phyloP scores from a whole-genome alignment of 2,888 invertebrate species.

The Morpho achilles region DNA sequence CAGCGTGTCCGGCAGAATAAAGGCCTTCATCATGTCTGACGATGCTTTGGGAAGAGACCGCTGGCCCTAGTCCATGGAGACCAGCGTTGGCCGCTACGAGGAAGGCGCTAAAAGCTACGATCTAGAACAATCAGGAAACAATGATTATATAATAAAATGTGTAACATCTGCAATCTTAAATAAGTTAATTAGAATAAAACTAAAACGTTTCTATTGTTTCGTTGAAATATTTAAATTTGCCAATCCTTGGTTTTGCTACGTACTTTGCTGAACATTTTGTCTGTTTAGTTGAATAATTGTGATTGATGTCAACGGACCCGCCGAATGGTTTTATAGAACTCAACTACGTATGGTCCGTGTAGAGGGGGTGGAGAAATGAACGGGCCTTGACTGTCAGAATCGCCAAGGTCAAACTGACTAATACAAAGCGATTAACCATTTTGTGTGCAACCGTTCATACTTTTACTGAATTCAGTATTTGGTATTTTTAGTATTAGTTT shows the following conservation, averaged over 20 bases:
- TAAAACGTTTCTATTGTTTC: too few species aligned
- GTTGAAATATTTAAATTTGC: not conserved
- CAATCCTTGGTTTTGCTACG: conserved; percentile 30
- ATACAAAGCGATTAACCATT: conserved; percentile 36
- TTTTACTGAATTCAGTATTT: not conserved
- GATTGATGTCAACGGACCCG: conserved; percentile 53
- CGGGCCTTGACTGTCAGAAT: conserved; percentile 47
- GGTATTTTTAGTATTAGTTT: too few species aligned
- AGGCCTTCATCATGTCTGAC: conserved; percentile 44
- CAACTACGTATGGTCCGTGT: conserved; percentile 30
- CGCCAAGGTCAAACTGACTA: conserved; percentile 44
- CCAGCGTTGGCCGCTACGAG: conserved; percentile 58
- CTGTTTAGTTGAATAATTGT: conserved; percentile 47
- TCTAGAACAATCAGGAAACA: conserved; percentile 31
- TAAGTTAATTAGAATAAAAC: too few species aligned
- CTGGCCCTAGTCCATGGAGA: conserved; percentile 39
- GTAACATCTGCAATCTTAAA: too few species aligned
- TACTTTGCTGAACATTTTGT: conserved; percentile 63
- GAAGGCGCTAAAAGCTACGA: conserved; percentile 40
- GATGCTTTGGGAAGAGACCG: conserved; percentile 50
- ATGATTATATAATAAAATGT: too few species aligned
- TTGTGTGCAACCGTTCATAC: conserved; percentile 10
- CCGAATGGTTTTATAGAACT: conserved; percentile 60
- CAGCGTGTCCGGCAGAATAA: conserved; percentile 29
- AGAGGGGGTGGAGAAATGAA: conserved; percentile 37